Evolutionary conservation across 2,113 vertebrate species (phyloP).

Genomic region (Thryonomys swinderianus): DNA sequence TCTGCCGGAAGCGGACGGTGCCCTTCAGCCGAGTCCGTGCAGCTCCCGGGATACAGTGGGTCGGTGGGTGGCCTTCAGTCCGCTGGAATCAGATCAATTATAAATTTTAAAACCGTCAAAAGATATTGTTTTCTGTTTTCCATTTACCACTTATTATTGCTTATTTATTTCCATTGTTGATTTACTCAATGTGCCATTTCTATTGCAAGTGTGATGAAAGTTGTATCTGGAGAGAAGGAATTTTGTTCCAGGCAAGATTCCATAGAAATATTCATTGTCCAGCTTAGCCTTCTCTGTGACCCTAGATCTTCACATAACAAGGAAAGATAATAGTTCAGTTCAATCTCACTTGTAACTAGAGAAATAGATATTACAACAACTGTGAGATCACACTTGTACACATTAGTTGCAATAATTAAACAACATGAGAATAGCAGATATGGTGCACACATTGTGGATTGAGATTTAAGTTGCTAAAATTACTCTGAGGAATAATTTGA

Average conservation of each 20-base stretch:
- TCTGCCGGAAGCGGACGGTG: too few relatives aligned
- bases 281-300: not conserved
- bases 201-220: not conserved
- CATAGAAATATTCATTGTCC: not conserved
- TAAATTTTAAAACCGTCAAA: not conserved
- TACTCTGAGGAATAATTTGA: not conserved
- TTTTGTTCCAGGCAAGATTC: not conserved
- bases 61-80: too few relatives aligned
- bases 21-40: too few relatives aligned
- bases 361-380: not conserved
- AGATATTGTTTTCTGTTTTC: not conserved
- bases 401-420: not conserved
- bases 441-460: not conserved
- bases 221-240: not conserved
- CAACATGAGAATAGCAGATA: not conserved
- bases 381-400: not conserved
- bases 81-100: too few relatives aligned
- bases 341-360: not conserved
- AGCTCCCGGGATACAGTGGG: too few relatives aligned
- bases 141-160: not conserved
- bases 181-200: not conserved
- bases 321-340: not conserved
- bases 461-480: not conserved
- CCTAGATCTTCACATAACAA: not conserved
- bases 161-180: not conserved